Base-by-base conservation (phyloP, 1,140 invertebrate species). In the Drosophila pandora region DNA sequence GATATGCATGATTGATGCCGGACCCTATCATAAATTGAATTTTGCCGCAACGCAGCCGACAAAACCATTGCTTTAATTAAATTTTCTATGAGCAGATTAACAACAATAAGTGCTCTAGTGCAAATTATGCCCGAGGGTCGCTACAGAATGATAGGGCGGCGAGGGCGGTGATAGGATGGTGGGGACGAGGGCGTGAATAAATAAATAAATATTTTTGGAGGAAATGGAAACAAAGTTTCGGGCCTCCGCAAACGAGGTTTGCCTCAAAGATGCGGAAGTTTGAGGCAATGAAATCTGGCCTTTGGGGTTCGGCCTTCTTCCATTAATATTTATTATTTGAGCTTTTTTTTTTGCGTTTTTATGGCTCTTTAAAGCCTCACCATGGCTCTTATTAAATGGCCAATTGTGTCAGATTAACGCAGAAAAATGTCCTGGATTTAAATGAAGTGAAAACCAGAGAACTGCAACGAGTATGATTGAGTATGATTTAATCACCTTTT, bases 291-390 rank as follows among this genome's bases (percentile, higher is more conserved):
- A 49, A 12, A 28, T 30, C 9, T 45, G n/a, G 65, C 39, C 49
- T 23, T 32, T 7, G 58, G 58, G 53, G 28, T 41, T 12, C 39
- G 41, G n/a, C 39, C 30, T 23, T 32, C 50, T 23, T 58, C 62
- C 78, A 87, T 87, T 79, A 87, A 88, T 87, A 87, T 87, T 88
- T 87, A 82, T 85, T 87, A 82, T 75, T 75, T 75, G 6, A 10
- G 43, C 63, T 48, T 69, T 32, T 28, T 28, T 58, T 61, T 60
- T 13, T 22, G 25, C 49, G 61, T 56, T 69, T 85, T 79, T 60
- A 77, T 59, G 82, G 64, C 58, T 59, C 59, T 78, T 85, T 81
- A 83, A 83, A 83, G 76, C 64, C 34, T 63, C 59, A 21, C 53
- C 69, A 28, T 43, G 60, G 60, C 53, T 43, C 68, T 47, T 60